Percentiles rank a stretch among this genome's conserved stretches.
phyloP scores from a whole-genome alignment of 2,797 vertebrate genomes.

The Rhabdomys pumilio region DNA sequence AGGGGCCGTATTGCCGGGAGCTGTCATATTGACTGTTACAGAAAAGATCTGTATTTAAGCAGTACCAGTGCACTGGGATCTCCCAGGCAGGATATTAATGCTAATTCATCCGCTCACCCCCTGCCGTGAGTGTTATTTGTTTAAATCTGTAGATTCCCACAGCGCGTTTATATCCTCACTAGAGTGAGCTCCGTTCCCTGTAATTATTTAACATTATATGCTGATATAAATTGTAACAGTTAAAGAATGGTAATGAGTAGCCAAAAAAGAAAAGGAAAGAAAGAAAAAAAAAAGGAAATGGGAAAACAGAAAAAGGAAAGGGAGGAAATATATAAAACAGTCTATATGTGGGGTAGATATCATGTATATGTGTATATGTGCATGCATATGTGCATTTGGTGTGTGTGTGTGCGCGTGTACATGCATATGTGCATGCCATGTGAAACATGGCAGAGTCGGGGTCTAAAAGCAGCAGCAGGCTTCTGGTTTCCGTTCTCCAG shows the following conservation, averaged over 20 bases:
- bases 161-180: conserved; percentile 98
- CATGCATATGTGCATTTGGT: conserved; percentile 26
- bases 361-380: neutral
- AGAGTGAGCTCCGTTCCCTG: conserved; percentile 96
- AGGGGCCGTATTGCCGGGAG: conserved; percentile 88
- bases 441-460: conserved; percentile 90
- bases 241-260: conserved; percentile 97
- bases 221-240: conserved; percentile 99
- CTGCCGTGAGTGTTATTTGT: conserved; percentile 99
- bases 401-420: neutral
- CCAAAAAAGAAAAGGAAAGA: conserved; percentile 88
- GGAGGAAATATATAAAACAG: conserved; percentile 2
- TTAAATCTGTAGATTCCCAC: conserved; percentile 99
- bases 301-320: conserved; percentile 11
- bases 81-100: conserved; percentile 99
- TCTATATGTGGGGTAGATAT: neutral
- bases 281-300: conserved; percentile 46
- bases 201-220: conserved; percentile 99
- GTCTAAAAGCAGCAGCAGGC: conserved; percentile 81
- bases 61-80: conserved; percentile 91
- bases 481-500: conserved; percentile 80
- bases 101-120: conserved; percentile 99
- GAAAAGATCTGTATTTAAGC: conserved; percentile 93
- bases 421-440: conserved; percentile 46
- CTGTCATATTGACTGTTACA: conserved; percentile 91